Percentiles rank a stretch among this genome's conserved stretches.
Evolutionary conservation across 2,797 vertebrate species (phyloP).

Genomic region (Eidolon dupreanum): DNA sequence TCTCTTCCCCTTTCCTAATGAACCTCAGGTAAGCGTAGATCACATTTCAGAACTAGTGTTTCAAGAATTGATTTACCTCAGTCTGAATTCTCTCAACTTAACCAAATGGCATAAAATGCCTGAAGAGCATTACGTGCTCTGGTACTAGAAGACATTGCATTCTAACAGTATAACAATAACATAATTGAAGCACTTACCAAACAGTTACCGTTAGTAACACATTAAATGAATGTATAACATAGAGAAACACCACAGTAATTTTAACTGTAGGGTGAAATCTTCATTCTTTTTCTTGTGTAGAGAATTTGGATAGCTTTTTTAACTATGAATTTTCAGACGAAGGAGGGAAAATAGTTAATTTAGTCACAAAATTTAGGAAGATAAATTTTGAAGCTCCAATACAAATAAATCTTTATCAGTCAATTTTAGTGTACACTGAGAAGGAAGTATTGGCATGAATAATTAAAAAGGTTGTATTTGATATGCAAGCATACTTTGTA

Average conservation of each 20-base stretch:
- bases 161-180: background rate
- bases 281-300: background rate
- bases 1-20: constrained; percentile 39
- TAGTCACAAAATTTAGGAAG: background rate
- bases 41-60: constrained; percentile 53
- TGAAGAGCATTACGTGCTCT: constrained; percentile 30
- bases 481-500: background rate
- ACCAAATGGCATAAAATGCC: constrained; percentile 22
- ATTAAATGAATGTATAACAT: background rate
- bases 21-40: constrained; percentile 65
- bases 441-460: background rate
- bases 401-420: background rate
- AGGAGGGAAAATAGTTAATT: background rate
- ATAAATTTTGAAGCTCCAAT: constrained; percentile 29
- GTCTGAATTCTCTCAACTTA: constrained; percentile 1
- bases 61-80: constrained; percentile 46
- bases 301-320: background rate
- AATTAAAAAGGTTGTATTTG: background rate
- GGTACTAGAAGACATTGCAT: background rate
- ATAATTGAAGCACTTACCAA: background rate
- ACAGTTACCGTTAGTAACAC: background rate
- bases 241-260: background rate
- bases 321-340: background rate
- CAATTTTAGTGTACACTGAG: background rate
- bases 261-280: background rate